Evolutionary conservation across 1,140 invertebrate genomes (phyloP), one percentile per base, ranked within the genome.

Genomic region (Bombus superbus): DNA sequence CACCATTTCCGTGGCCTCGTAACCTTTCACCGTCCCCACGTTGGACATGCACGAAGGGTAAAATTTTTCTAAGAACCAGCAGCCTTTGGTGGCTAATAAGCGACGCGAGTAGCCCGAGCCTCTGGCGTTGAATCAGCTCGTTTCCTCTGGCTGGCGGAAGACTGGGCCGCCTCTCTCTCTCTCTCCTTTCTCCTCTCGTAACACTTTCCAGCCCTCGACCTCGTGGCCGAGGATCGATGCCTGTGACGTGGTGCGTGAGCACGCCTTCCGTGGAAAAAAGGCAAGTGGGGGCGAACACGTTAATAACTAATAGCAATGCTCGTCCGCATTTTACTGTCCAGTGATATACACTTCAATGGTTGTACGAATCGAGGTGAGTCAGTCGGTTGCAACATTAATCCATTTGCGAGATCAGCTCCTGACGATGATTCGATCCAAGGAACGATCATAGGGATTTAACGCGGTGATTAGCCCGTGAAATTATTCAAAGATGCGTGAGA

Each of bases 161-260:
- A 66, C 68, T n/a, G n/a, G 68, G 64, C 53, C 53, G 10, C 32
- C 57, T 64, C 64, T 35, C 57, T 28, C 25, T 57, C 22, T 25
- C 66, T 59, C 72, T 57, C 62, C 28, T 79, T 87, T 73, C 81
- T 77, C 57, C 64, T 85, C 82, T 87, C 82, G 89, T 90, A 90
- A 90, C 83, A 90, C 89, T 90, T 90, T 90, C 69, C 83, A 90
- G 75, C 89, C 81, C 89, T 90, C 89, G 89, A 91, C 89, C 89
- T 91, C 89, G 89, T 91, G 89, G 86, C 86, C 79, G 86, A 91
- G 89, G 83, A 91, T 91, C 89, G 89, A 91, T 91, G 81, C 76
- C 71, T 76, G 86, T 91, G 89, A 91, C 89, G 89, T 88, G 81
- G 89, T 90, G 89, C 89, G 89, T 91, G 86, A 90, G 84, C 89